A percentile compares a stretch with the other conserved stretches of the same genome.
Conservation (phyloP, 2,797 vertebrate genomes). For the Squalus acanthias region DNA sequence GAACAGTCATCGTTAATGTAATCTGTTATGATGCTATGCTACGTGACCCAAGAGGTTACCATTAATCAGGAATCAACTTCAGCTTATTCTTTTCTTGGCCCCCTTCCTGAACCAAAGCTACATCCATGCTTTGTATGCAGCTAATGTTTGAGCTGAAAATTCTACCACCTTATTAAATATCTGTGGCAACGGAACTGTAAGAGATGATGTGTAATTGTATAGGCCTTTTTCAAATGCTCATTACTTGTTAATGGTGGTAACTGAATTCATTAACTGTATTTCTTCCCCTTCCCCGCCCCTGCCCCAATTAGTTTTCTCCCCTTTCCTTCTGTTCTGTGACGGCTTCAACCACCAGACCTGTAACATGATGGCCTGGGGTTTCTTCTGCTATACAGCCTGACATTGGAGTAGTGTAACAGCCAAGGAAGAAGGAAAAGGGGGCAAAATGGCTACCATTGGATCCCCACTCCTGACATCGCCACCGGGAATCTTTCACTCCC, state of each 20-base stretch:
- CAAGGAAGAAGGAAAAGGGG: neutral
- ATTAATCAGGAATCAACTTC: neutral
- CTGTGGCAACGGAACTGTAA: neutral
- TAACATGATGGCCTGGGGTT: neutral
- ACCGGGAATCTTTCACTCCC: neutral
- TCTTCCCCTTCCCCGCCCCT: neutral
- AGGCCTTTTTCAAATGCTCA: neutral
- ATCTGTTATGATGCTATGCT: neutral
- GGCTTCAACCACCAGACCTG: neutral
- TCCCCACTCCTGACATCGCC: neutral
- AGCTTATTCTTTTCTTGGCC: neutral
- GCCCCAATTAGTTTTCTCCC: neutral
- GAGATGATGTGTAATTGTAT: neutral
- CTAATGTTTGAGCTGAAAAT: neutral
- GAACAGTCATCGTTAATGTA: neutral
- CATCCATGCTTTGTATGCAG: neutral
- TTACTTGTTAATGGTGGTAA: neutral
- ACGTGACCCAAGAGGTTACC: neutral
- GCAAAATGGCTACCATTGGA: neutral
- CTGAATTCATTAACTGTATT: neutral
- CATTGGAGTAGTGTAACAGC: neutral
- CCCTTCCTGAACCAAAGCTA: neutral
- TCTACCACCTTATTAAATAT: neutral
- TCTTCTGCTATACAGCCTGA: neutral
- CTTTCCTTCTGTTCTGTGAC: neutral